Base-by-base conservation (phyloP, 1,140 invertebrate species). In the Oryctes rhinoceros region DNA sequence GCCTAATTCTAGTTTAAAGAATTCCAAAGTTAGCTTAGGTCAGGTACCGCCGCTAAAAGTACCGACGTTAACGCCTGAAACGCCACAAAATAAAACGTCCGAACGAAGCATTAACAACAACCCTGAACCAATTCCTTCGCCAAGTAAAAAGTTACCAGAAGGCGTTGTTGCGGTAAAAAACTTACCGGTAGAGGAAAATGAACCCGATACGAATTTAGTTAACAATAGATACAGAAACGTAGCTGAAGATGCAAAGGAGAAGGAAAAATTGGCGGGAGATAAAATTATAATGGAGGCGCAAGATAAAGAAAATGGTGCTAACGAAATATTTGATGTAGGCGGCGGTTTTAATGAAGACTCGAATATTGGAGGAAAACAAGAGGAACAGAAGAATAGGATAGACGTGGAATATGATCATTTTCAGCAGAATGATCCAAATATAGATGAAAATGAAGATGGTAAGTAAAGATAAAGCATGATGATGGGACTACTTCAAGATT, bases 221-320 rank as follows among this genome's bases (percentile, higher is more conserved):
- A 78, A 83, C 83, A 67, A 81, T 82, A 74, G 83, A 85, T 78
- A 83, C 81, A n/a, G 81, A 84, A 82, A 79, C 83, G 67, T 79
- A 11, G 62, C 67, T 4, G 80, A 79, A 62, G 77, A 79, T 39
- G 48, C 59, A 65, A 78, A 81, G 13, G 53, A 80, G 18, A 78
- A 78, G n/a, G 18, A 59, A 30, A 80, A 81, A 80, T 47, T 24
- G 20, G 79, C 30, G 15, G 44, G 7, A 53, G 48, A 79, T 18
- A 62, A 75, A 79, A 80, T 20, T 20, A 18, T 67, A 18, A 78
- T 53, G 37, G 84, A 87, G 44, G 84, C 84, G 15, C 77, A 76
- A 30, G 84, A 87, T 30, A 85, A 85, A 37, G 86, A 87, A 71
- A 86, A 87, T 78, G 83, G 71, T 11, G 86, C 84, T 4, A 82